Conservation (phyloP, 1,140 invertebrate species). For the Leptinotarsa defecta region DNA sequence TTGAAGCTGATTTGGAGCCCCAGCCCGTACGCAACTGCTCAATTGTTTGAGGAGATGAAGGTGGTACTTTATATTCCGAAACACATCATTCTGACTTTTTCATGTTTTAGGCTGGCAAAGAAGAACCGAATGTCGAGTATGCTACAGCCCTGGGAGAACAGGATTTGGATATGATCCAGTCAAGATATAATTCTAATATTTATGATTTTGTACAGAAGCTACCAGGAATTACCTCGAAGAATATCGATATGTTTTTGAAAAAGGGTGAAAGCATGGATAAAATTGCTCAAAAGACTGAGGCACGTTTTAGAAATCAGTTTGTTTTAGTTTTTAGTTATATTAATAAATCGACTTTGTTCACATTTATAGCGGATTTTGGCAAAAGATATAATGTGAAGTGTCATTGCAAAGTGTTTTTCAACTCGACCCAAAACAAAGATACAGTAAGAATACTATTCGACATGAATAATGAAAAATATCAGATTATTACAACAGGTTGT, state of each 20-base stretch:
- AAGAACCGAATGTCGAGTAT: constrained; percentile 73
- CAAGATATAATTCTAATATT: constrained; percentile 76
- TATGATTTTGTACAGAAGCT: constrained; percentile 89
- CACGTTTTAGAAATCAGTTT: constrained; percentile 41
- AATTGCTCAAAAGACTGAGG: constrained; percentile 64
- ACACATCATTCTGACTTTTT: background rate
- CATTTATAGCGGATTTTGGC: background rate
- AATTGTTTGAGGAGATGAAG: constrained; percentile 91
- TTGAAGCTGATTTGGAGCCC: constrained; percentile 94
- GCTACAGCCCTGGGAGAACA: constrained; percentile 70
- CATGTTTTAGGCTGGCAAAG: constrained; percentile 69
- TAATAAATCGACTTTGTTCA: no score
- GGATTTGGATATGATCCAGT: constrained; percentile 62
- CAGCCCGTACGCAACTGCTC: constrained; percentile 91
- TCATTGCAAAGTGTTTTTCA: background rate
- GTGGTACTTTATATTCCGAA: constrained; percentile 46
- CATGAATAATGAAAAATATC: no score
- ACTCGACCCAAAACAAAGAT: no score
- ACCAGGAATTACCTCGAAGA: constrained; percentile 88
- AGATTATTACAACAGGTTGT: no score
- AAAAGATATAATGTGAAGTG: background rate
- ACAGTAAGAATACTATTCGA: no score
- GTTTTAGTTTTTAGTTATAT: no score
- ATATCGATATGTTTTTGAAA: constrained; percentile 78
- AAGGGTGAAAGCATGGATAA: constrained; percentile 76